Evolutionary conservation across 2,888 invertebrate species (phyloP).

Genomic region (Drosophila tanythrix): DNA sequence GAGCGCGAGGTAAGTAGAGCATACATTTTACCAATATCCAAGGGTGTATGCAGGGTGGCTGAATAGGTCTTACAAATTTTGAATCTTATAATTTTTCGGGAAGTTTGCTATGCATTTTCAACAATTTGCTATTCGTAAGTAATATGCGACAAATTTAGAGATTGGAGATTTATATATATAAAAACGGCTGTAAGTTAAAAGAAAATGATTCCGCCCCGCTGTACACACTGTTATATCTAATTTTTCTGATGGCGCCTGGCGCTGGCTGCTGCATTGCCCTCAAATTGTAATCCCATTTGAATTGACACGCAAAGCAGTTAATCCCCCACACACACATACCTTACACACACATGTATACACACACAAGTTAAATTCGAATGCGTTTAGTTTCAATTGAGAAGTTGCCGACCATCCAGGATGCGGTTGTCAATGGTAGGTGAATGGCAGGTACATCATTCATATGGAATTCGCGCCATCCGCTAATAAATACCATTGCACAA

Average conservation of each 20-base stretch:
- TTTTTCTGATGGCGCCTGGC: neutral
- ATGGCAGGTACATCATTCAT: constrained; percentile 54
- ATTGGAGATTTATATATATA: neutral
- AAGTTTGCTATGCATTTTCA: neutral
- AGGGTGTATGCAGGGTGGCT: neutral
- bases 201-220: neutral
- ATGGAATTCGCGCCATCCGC: constrained; percentile 65
- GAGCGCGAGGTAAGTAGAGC: constrained; percentile 83
- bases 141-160: neutral
- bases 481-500: constrained; percentile 75
- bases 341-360: neutral
- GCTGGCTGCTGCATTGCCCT: constrained; percentile 10
- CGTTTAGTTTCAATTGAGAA: constrained; percentile 46
- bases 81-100: neutral
- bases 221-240: neutral
- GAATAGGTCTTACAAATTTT: neutral
- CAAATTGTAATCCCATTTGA: constrained; percentile 46
- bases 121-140: neutral
- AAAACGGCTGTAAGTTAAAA: neutral
- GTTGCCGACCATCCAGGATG: constrained; percentile 15
- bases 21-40: constrained; percentile 11
- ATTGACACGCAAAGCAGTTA: constrained; percentile 56
- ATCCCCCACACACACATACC: constrained; percentile 23
- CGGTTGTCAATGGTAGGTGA: constrained; percentile 8
- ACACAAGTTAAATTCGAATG: constrained; percentile 8